Evolutionary conservation across 1,140 invertebrate genomes (phyloP), one percentile per base, ranked within the genome.

Genomic region (Berghia stephanieae): DNA sequence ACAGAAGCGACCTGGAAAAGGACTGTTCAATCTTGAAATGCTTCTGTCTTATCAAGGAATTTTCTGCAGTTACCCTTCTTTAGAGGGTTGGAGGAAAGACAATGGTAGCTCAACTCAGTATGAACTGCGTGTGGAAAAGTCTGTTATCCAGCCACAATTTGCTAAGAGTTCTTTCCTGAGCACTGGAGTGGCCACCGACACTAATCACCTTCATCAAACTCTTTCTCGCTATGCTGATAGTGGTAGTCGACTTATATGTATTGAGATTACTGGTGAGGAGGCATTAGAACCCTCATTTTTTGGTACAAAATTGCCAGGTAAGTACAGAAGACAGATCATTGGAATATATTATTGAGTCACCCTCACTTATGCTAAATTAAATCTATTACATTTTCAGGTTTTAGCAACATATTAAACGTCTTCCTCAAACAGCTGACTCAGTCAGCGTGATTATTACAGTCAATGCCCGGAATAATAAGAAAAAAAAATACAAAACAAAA

Each of bases 191-290:
- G 60, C 78, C 13, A 75, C 80, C 1, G 78, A 84, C 38, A 76
- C 78, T 1, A 57, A 73, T 24, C 82, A 84, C 55, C 36, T 85
- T 0, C 76, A 78, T 16, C 70, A 82, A 36, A 78, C 78, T 8
- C 84, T 85, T 13, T 36, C 73, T 6, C 76, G 79, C 57, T 70
- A 80, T 52, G 74, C 84, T 21, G 43, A 75, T 21, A 60, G 52
- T 34, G 84, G 84, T 16, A 81, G 82, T 0, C 69, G 84, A 40
- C 78, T 85, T 42, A 55, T 84, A 3, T 81, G 82, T 60, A 60
- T 85, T 2, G 83, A 84, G 55, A 74, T 83, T 21, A 84, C 83
- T 10, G 84, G 84, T 1, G 68, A 78, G n/a, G 70, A 78, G 24
- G 34, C 31, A 1, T 4, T 44, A 5, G 5, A 71, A 31, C n/a